Evolutionary conservation across 2,797 vertebrate species (phyloP), one percentile per base, ranked within the genome.

Genomic region (Tachyglossus aculeatus): DNA sequence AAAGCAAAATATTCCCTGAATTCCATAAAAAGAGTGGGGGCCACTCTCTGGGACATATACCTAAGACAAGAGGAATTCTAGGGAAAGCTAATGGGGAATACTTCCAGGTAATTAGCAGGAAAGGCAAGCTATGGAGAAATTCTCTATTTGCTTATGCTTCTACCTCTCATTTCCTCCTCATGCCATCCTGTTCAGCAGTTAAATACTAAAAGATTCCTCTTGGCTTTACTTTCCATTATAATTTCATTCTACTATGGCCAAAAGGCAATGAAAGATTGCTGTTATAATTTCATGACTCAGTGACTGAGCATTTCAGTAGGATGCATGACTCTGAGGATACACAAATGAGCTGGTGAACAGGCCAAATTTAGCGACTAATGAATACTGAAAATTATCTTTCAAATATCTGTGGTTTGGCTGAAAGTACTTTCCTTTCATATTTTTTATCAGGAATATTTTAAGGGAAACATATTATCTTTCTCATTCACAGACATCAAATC

Each of bases 321-420:
- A 50, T n/a, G 21, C 11, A 2, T 14, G 29, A 57, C 72, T 41
- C 29, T 56, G 22, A 31, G 22, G 55, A 58, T 68, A 8, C 33
- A 34, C 4, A 22, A 19, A 39, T 58, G 38, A 69, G 32, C 34
- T 51, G 31, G n/a, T n/a, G n/a, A n/a, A 36, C 2, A 36, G 27
- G 43, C 31, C 3, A 4, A 16, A 33, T 18, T 1, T 61, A 34
- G 44, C 33, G 66, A 15, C 32, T 59, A 56, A 73, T 59, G 45
- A 62, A 51, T 15, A 33, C 50, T 70, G 70, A 61, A 72, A 72
- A 59, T 61, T 65, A 72, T 36, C 52, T 56, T 41, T 69, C 39
- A 70, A 65, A 24, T 65, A 38, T 57, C 52, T 45, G 43, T 70
- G 25, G 41, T 67, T 69, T 15, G 58, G 13, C 7, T 54, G 16